Percentiles rank a stretch among this genome's conserved stretches.
Conservation (phyloP, 2,888 invertebrate genomes). For the Bombylius major region DNA sequence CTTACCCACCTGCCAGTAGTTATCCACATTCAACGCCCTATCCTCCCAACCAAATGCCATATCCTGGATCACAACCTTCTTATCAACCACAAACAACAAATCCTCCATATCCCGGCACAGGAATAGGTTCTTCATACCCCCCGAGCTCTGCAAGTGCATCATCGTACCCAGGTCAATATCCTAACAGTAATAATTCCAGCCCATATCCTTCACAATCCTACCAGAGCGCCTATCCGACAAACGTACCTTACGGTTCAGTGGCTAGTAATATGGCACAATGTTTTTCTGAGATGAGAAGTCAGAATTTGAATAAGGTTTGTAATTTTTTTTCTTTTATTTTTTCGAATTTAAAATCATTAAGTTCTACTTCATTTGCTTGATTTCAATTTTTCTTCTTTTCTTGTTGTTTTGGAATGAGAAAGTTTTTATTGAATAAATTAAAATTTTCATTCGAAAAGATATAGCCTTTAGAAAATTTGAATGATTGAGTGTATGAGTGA, state of each 20-base stretch:
- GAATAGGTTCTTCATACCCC: not conserved
- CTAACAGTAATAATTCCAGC: not conserved
- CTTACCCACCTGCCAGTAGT: slow-evolving; percentile 3
- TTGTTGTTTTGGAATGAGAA: too few relatives aligned
- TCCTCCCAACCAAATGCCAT: not conserved
- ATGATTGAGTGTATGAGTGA: too few relatives aligned
- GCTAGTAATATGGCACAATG: slow-evolving; percentile 24
- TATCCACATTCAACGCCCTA: not conserved
- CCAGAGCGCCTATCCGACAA: slow-evolving; percentile 16
- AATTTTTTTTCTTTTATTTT: not conserved
- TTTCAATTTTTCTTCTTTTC: too few relatives aligned
- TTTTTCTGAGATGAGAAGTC: slow-evolving; percentile 23
- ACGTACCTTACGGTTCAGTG: slow-evolving; percentile 19
- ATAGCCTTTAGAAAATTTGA: too few relatives aligned
- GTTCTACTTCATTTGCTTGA: too few relatives aligned
- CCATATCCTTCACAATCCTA: not conserved
- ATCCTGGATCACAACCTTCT: not conserved
- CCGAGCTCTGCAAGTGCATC: not conserved
- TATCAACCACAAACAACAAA: not conserved
- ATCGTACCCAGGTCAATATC: not conserved
- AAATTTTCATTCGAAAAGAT: too few relatives aligned
- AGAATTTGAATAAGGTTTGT: slow-evolving; percentile 2
- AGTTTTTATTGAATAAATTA: too few relatives aligned
- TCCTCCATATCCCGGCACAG: not conserved
- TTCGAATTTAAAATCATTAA: too few relatives aligned